Evolutionary conservation across 2,797 vertebrate genomes (phyloP), one percentile per base, ranked within the genome.

Genomic region (Lutjanus campechanus): DNA sequence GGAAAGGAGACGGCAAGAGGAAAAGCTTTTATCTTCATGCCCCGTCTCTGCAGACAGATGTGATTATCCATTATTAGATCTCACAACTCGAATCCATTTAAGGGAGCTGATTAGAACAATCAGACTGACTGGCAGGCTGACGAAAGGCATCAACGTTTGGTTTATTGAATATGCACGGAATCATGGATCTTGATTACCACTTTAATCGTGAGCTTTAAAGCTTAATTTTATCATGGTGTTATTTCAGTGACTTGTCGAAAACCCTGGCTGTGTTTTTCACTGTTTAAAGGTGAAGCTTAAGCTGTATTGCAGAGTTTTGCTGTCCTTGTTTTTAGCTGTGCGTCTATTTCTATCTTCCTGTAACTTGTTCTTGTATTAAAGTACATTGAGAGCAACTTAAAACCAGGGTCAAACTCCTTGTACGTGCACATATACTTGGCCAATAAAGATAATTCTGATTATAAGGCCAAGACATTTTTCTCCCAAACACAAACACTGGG

Each of bases 51-150:
- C 82, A 82, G 82, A 85, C 86, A 86, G 71, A 91, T 85, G 85
- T 72, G 83, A 91, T 90, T 90, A 91, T 86, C 83, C 77, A 73
- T 89, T 88, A 92, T 90, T 86, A 86, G 76, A 90, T 84, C 69
- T 73, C 71, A 58, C 69, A 79, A 66, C 70, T 79, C 59, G 85
- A 88, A 90, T 86, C 64, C 68, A 75, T 86, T 88, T 82, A 82
- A 53, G 62, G 46, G 64, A 61, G 70, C 73, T 73, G 59, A 90
- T 87, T 84, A 83, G 82, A 84, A 73, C 74, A 87, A 84, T 82
- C 79, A 89, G 74, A 54, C 84, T 51, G 40, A 75, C 73, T 25
- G 53, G 81, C 74, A 82, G 67, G 54, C 76, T 81, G 68, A 81
- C 40, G 79, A 73, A 77, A 61, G 29, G 54, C 73, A 81, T 75